Evolutionary conservation across 2,113 vertebrate genomes (phyloP).

Genomic region (Forbesichthys agassizii): DNA sequence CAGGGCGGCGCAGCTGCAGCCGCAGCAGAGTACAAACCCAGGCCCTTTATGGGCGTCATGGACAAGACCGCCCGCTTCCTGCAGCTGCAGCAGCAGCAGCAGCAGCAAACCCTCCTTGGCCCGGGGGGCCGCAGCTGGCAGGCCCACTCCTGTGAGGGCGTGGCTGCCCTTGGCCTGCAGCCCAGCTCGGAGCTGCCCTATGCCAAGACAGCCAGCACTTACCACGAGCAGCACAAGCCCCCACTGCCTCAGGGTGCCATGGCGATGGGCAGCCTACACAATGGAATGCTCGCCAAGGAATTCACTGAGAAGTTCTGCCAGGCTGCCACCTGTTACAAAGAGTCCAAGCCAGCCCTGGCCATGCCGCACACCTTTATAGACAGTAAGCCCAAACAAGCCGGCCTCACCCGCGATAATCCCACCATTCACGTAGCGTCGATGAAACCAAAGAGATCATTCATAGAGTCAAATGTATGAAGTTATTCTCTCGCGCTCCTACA

Average conservation of each 20-base stretch:
- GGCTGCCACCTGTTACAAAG: constrained; percentile 75
- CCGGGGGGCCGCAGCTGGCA: constrained; percentile 79
- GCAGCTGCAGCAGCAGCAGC: constrained; percentile 48
- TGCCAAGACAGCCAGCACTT: constrained; percentile 72
- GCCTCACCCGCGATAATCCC: constrained; percentile 76
- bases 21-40: constrained; percentile 81
- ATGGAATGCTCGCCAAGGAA: constrained; percentile 80
- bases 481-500: constrained; percentile 29
- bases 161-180: constrained; percentile 66
- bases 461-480: constrained; percentile 93
- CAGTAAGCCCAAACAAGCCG: constrained; percentile 74
- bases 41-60: constrained; percentile 93
- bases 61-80: constrained; percentile 92
- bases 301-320: constrained; percentile 79
- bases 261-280: constrained; percentile 76
- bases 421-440: constrained; percentile 78
- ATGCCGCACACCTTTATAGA: constrained; percentile 78
- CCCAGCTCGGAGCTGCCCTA: constrained; percentile 76
- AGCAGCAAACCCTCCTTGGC: constrained; percentile 43
- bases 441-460: constrained; percentile 98
- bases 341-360: constrained; percentile 77
- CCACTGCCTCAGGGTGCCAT: constrained; percentile 65
- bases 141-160: constrained; percentile 75
- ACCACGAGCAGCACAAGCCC: constrained; percentile 75
- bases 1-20: constrained; percentile 51